Conservation (phyloP, 2,113 vertebrate genomes). For the Xenopus laevis region DNA sequence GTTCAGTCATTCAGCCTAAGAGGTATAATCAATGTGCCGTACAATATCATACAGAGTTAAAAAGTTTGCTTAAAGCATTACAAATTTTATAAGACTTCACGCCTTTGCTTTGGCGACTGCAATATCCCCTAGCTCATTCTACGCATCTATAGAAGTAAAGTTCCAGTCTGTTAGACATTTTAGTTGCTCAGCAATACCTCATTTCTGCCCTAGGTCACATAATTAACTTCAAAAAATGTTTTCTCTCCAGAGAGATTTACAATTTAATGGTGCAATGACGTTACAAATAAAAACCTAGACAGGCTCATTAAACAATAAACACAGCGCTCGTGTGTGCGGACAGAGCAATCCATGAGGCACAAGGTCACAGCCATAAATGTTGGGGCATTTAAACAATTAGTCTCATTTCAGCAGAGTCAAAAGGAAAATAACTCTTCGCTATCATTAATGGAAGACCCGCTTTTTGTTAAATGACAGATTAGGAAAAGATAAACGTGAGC, state of each 20-base stretch:
- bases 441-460: too few relatives aligned
- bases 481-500: too few relatives aligned
- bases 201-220: conserved; percentile 22
- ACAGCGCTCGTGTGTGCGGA: not conserved
- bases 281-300: conserved; percentile 16
- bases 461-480: too few relatives aligned
- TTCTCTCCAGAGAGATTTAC: conserved; percentile 21
- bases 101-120: not conserved
- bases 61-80: conserved; percentile 20
- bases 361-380: conserved; percentile 19
- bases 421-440: not conserved
- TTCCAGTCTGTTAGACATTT: not conserved
- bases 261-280: conserved; percentile 1
- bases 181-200: conserved; percentile 14
- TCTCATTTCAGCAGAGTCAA: conserved; percentile 1
- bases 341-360: not conserved
- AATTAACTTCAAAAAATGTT: conserved; percentile 25
- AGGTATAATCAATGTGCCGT: too few relatives aligned
- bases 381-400: conserved; percentile 2
- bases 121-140: conserved; percentile 17
- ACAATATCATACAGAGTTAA: not conserved
- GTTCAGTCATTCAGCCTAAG: too few relatives aligned
- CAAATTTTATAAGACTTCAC: not conserved
- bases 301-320: conserved; percentile 25
- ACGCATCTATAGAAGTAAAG: conserved; percentile 4